Evolutionary conservation across 2,888 invertebrate species (phyloP).

Genomic region (Bedellia somnulentella): DNA sequence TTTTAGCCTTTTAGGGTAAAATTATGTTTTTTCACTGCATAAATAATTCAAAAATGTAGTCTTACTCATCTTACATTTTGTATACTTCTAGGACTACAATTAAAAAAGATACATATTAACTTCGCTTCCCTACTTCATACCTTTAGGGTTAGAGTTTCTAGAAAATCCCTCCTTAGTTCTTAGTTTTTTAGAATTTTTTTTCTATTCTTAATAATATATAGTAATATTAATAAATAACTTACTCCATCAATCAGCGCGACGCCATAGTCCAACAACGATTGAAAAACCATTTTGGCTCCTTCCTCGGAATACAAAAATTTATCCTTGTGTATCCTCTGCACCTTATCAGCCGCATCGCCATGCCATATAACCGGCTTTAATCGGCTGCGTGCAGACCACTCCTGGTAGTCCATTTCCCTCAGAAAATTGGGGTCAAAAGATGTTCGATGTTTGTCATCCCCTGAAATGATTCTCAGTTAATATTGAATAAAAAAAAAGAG

Average conservation of each 20-base stretch:
- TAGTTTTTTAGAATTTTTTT: no score
- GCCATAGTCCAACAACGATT: conserved; percentile 54
- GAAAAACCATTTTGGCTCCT: conserved; percentile 43
- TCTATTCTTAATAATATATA: no score
- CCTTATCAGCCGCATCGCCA: conserved; percentile 33
- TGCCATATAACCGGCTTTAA: conserved; percentile 45
- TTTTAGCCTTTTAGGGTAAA: no score
- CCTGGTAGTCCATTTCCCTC: conserved; percentile 24
- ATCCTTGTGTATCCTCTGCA: conserved; percentile 32
- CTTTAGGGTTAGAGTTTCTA: no score
- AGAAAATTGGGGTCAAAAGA: conserved; percentile 49
- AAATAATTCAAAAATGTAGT: no score
- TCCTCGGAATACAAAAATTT: conserved; percentile 45
- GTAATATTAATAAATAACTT: no score
- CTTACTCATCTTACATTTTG: no score
- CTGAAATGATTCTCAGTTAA: conserved; percentile 23
- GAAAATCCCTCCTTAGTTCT: no score
- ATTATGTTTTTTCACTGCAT: no score
- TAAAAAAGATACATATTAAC: no score
- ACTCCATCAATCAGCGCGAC: conserved; percentile 49
- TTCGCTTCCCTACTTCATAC: no score
- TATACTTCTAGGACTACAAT: no score
- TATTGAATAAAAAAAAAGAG: background rate
- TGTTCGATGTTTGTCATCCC: conserved; percentile 63
- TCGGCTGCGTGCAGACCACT: conserved; percentile 26